Evolutionary conservation across 2,888 invertebrate species (phyloP).

Genomic region (Plebejus anna): DNA sequence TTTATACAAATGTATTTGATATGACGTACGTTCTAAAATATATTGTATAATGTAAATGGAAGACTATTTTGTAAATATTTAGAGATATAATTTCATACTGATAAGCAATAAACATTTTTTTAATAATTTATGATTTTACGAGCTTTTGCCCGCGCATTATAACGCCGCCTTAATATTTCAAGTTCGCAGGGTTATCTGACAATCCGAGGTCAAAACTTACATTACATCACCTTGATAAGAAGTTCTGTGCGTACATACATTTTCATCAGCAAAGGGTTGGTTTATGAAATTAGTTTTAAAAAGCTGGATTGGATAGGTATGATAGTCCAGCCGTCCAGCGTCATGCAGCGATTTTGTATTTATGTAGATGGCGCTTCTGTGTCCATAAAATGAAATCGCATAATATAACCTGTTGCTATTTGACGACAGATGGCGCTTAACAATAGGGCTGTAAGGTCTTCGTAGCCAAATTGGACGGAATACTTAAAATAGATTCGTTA

Average conservation of each 20-base stretch:
- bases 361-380: no score
- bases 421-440: background rate
- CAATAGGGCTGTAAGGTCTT: background rate
- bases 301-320: no score
- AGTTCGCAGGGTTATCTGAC: background rate
- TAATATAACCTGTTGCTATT: background rate
- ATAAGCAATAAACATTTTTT: slow-evolving; percentile 9
- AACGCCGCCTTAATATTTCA: background rate
- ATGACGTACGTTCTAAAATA: background rate
- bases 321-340: no score
- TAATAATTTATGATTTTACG: background rate
- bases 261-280: no score
- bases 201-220: background rate
- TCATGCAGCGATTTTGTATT: no score
- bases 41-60: background rate
- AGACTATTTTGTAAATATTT: slow-evolving; percentile 24
- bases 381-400: no score
- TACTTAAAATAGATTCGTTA: no score
- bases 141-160: no score
- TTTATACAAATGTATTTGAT: slow-evolving; percentile 4
- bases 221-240: no score
- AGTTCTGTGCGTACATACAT: no score
- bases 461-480: background rate
- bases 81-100: slow-evolving; percentile 10
- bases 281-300: no score